These are phyloP conservation scores for Stenoptilia bipunctidactyla DNA, from an alignment of 2,888 invertebrate species.

Conservation along the genomic window DNA sequence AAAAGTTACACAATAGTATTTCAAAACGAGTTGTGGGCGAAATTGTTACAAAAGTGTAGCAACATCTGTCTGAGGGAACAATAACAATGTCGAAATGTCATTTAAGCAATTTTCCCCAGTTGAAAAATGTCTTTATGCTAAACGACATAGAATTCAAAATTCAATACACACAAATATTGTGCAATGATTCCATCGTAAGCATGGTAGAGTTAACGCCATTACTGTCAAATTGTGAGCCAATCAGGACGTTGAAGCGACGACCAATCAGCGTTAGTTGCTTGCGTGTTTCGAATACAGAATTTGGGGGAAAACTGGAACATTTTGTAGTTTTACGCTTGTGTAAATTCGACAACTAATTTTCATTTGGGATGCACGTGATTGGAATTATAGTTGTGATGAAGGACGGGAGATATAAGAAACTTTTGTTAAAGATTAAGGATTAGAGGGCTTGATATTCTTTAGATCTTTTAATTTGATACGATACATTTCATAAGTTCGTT, in stretches of 20 bases:
- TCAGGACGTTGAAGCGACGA: slow-evolving; percentile 39
- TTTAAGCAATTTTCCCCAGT: not conserved
- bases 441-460: no score
- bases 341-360: slow-evolving; percentile 23
- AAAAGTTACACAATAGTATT: slow-evolving; percentile 55
- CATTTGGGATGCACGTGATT: slow-evolving; percentile 21
- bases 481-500: no score
- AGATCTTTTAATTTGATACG: no score
- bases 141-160: slow-evolving; percentile 10
- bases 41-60: slow-evolving; percentile 68
- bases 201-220: slow-evolving; percentile 60
- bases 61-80: slow-evolving; percentile 63
- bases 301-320: slow-evolving; percentile 53
- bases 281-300: slow-evolving; percentile 62
- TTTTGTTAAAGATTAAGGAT: no score
- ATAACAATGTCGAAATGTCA: slow-evolving; percentile 7
- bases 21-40: slow-evolving; percentile 59
- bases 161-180: slow-evolving; percentile 1
- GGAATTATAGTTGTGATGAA: no score
- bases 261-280: slow-evolving; percentile 43
- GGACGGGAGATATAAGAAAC: no score
- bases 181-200: slow-evolving; percentile 18
- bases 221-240: slow-evolving; percentile 67
- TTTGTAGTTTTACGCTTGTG: slow-evolving; percentile 39
- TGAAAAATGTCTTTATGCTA: slow-evolving; percentile 10